Evolutionary conservation across 2,113 vertebrate species (phyloP), one percentile per base, ranked within the genome.

Genomic region (Potamarius usumacintae): DNA sequence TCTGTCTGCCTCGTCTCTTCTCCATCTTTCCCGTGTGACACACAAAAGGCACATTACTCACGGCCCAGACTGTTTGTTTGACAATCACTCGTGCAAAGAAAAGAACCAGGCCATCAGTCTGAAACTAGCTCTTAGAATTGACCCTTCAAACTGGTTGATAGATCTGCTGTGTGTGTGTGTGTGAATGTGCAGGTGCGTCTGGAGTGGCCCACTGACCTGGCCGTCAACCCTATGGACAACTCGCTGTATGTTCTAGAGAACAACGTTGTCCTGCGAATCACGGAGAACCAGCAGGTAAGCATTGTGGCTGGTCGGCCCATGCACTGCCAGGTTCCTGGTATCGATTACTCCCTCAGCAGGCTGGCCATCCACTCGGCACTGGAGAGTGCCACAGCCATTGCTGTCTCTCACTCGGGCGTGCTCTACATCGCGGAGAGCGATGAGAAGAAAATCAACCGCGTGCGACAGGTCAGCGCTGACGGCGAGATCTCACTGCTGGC

Each of bases 281-380:
- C 96, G 0, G 96, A 97, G 94, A 97, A 97, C 87, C 96, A 96
- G 91, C 97, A 97, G 93, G 97, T 97, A 90, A 97, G 96, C 96
- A 96, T 97, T 92, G 96, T 97, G 69, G 97, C 97, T 12, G 97
- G 97, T 25, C 95, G 97, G 88, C 97, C 97, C 89, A 97, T 97
- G 96, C 97, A 97, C 94, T 97, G 97, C 93, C 97, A 97, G 94
- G 96, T 97, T 72, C 96, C 97, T 3, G 97, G 97, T 92, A 97
- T 97, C 84, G 97, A 97, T 94, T 97, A 97, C 94, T 97, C 97
- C 0, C 95, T 97, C 91, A 97, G 97, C 95, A 96, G 96, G 87
- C 95, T 97, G 85, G 97, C 97, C 93, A 97, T 97, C 91, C 97
- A 97, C 94, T 97, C 97, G 1, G 96, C 97, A 6, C 94, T 97